These are phyloP conservation scores for Phataginus tetradactyla DNA, from an alignment of 2,797 vertebrate species.

Conservation along the genomic window DNA sequence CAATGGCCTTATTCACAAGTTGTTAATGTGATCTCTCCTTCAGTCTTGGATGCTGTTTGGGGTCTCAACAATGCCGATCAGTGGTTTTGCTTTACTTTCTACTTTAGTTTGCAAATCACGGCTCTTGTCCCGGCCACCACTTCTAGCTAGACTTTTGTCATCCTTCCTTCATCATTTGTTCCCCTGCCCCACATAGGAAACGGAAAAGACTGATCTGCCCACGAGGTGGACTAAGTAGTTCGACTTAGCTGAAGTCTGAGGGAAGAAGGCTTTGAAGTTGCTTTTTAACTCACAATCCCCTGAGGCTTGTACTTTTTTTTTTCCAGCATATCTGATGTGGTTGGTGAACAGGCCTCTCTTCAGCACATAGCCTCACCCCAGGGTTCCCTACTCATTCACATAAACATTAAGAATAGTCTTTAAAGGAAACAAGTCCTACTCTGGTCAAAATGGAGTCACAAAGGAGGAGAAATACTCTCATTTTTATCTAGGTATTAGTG, in stretches of 20 bases:
- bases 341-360: neutral
- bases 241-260: neutral
- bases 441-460: neutral
- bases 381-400: neutral
- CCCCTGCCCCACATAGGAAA: neutral
- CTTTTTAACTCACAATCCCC: neutral
- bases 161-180: neutral
- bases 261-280: neutral
- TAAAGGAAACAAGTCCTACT: constrained; percentile 14
- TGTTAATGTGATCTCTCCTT: neutral
- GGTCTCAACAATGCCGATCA: neutral
- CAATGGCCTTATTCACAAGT: neutral
- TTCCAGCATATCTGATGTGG: neutral
- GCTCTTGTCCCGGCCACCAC: neutral
- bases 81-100: neutral
- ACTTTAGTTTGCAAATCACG: neutral
- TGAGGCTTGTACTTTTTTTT: neutral
- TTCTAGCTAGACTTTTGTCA: neutral
- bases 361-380: neutral
- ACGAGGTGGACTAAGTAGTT: neutral
- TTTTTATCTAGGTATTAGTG: neutral
- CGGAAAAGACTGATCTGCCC: neutral
- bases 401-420: neutral
- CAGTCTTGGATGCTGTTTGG: neutral
- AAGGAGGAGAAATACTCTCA: neutral